Evolutionary conservation across 2,888 invertebrate genomes (phyloP).

Genomic region (Nomada fucata): DNA sequence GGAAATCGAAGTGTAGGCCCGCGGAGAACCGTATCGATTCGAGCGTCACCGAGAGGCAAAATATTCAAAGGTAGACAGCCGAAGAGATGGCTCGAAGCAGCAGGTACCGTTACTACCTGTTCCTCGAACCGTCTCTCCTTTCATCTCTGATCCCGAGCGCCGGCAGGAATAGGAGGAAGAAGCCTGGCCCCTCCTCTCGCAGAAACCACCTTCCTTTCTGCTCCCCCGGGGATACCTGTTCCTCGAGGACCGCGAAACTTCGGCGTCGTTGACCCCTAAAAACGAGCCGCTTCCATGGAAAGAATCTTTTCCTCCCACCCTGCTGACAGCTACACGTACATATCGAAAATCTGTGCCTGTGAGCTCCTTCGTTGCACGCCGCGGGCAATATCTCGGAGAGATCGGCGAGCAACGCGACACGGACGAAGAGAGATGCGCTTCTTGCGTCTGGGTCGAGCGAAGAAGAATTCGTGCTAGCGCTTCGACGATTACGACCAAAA

Average conservation of each 20-base stretch:
- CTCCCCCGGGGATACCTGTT: background rate
- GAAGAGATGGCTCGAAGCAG: slow-evolving; percentile 46
- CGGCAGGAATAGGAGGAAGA: slow-evolving; percentile 15
- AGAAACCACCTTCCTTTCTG: slow-evolving; percentile 10
- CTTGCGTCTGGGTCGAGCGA: too few species aligned
- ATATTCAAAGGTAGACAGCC: slow-evolving; percentile 55
- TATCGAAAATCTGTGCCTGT: background rate
- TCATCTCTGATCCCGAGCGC: slow-evolving; percentile 32
- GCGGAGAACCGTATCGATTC: slow-evolving; percentile 34
- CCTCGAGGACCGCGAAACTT: slow-evolving; percentile 56
- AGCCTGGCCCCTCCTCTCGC: slow-evolving; percentile 25
- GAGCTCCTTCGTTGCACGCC: too few species aligned
- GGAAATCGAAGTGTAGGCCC: background rate
- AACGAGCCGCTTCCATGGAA: slow-evolving; percentile 41
- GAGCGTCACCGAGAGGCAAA: slow-evolving; percentile 34
- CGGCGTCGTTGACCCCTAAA: slow-evolving; percentile 63
- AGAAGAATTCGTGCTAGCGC: too few species aligned
- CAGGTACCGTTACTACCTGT: slow-evolving; percentile 78
- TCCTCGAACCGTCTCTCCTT: slow-evolving; percentile 61
- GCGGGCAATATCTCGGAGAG: background rate
- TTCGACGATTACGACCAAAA: too few species aligned
- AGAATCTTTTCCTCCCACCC: background rate
- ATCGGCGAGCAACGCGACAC: background rate
- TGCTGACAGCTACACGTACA: background rate
- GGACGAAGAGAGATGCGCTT: too few species aligned